Base-by-base conservation (phyloP, 2,888 invertebrate species). In the Drosophila silvestris region DNA sequence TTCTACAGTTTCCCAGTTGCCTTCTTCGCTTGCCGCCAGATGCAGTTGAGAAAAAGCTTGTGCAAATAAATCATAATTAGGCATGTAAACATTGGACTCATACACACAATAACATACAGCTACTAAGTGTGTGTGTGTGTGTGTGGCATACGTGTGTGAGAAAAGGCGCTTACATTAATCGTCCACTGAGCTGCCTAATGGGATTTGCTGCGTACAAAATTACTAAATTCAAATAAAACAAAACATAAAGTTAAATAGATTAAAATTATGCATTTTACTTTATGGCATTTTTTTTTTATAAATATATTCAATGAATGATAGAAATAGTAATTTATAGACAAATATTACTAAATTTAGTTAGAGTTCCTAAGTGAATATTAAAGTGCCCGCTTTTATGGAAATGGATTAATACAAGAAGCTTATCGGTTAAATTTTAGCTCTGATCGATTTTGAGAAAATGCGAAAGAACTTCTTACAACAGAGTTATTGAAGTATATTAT, bases 31-130 rank as follows among this genome's bases (percentile, higher is more conserved):
- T 78, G 71, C 65, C 66, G 71, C 65, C 66, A 76, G 66, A 65
- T 79, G 63, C 77, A 74, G 83, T 72, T 69, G 68, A 76, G 77
- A 70, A 81, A 85, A 83, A 77, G 71, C 70, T 82, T 82, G 68
- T 59, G 71, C 79, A 77, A 85, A 88, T 88, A 86, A 88, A 89
- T 90, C 87, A 85, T 90, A 89, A 90, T 88, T 90, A 88, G 74
- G 67, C 68, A 78, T 79, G 79, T 77, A 86, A 89, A 89, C 81
- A 88, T 81, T 77, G 65, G 66, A 64, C 37, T 56, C 47, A 58
- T 39, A 50, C 69, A 70, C 26, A 63, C 28, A 47, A 51, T n/a
- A 39, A 47, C 35, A 52, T 22, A 35, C 16, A 63, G 28, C 51
- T 26, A 60, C 39, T 3, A 47, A 47, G 22, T 22, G 4, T 44